Conservation (phyloP, 2,797 vertebrate species). For the Epinephelus awoara region DNA sequence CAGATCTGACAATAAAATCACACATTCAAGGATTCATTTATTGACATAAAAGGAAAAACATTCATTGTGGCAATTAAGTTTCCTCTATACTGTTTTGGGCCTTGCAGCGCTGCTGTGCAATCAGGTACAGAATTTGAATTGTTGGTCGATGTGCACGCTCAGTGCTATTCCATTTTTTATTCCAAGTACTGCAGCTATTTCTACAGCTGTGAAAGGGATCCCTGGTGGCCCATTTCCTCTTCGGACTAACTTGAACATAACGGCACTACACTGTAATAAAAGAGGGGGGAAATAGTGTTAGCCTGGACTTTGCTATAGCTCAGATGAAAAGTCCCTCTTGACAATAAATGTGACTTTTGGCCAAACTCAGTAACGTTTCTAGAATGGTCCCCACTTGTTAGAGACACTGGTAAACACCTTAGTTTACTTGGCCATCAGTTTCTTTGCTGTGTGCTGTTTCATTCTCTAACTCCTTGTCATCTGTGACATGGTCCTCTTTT, state of each 20-base stretch:
- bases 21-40: conserved; percentile 18
- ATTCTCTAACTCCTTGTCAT: conserved; percentile 21
- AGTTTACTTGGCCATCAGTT: not conserved
- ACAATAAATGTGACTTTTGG: conserved; percentile 12
- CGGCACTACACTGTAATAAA: conserved; percentile 7
- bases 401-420: not conserved
- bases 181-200: not conserved
- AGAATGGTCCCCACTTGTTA: not conserved
- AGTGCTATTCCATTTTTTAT: not conserved
- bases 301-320: not conserved
- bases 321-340: conserved; percentile 1
- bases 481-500: conserved; percentile 10
- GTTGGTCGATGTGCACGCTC: not conserved
- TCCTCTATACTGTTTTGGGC: not conserved
- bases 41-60: conserved; percentile 1
- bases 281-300: not conserved
- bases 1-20: conserved; percentile 2
- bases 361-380: not conserved
- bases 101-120: fast-evolving
- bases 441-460: not conserved
- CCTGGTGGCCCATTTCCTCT: not conserved
- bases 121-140: not conserved
- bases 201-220: not conserved
- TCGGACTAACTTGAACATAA: not conserved
- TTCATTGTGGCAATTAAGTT: not conserved